These are phyloP conservation scores for Laticauda laticaudata DNA, from an alignment of 2,113 vertebrate genomes.

Conservation along the genomic window DNA sequence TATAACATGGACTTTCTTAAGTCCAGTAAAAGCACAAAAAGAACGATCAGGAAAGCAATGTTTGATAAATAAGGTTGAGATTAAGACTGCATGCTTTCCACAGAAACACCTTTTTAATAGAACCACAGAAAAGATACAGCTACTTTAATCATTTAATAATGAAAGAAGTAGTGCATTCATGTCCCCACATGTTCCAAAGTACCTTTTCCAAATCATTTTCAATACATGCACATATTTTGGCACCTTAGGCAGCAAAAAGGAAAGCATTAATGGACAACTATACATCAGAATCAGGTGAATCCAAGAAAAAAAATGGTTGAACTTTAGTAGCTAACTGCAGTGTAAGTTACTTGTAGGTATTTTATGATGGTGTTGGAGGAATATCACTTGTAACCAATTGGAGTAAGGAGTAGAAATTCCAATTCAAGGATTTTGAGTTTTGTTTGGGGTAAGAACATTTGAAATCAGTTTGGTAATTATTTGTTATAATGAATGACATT, in stretches of 20 bases:
- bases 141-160: neutral
- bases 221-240: neutral
- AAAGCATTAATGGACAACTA: neutral
- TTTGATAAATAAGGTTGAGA: neutral
- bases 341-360: neutral
- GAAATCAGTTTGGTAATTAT: neutral
- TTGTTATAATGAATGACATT: neutral
- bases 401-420: neutral
- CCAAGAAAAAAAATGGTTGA: neutral
- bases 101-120: neutral
- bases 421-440: neutral
- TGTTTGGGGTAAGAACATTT: neutral
- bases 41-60: neutral
- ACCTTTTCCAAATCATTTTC: neutral
- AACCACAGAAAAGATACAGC: neutral
- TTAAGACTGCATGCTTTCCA: neutral
- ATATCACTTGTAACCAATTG: neutral
- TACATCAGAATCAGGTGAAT: neutral
- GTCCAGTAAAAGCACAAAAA: neutral
- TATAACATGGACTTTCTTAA: neutral
- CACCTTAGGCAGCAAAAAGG: neutral
- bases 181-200: neutral
- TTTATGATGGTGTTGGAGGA: too few relatives aligned
- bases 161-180: neutral
- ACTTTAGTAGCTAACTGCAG: neutral